A percentile compares a stretch with the other conserved stretches of the same genome.
Evolutionary conservation across 2,888 invertebrate species (phyloP).

Genomic region (Mythimna impura): DNA sequence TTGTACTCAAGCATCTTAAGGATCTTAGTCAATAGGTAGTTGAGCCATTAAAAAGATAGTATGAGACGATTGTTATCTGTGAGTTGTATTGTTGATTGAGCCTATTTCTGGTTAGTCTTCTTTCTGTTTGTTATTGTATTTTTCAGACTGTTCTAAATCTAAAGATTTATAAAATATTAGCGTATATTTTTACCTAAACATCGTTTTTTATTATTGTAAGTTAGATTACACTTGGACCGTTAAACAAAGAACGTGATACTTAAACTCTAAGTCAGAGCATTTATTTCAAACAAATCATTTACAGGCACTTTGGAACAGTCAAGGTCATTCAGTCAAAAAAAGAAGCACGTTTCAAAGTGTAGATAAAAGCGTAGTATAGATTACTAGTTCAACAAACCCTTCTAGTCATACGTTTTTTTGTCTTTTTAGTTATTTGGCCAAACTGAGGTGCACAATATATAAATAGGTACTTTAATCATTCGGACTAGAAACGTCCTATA

Average conservation of each 20-base stretch:
- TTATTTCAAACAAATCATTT: background rate
- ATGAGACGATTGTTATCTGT: constrained; percentile 12
- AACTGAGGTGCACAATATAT: background rate
- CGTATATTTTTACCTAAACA: background rate
- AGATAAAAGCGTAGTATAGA: no score
- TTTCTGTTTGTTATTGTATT: background rate
- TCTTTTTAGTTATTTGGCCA: background rate
- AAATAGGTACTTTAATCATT: no score
- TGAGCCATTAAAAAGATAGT: constrained; percentile 8
- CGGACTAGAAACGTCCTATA: no score
- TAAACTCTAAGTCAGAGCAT: background rate
- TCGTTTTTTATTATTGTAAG: background rate
- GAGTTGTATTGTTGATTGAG: constrained; percentile 8
- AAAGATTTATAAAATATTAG: no score
- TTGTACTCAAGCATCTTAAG: constrained; percentile 26
- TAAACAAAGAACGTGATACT: background rate
- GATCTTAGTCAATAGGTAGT: constrained; percentile 12
- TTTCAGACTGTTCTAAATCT: background rate
- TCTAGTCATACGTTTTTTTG: background rate
- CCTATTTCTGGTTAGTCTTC: background rate
- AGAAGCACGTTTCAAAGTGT: no score
- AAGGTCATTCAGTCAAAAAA: background rate
- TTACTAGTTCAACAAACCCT: background rate
- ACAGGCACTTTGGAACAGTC: background rate
- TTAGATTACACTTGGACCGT: background rate